Conservation (phyloP, 2,113 vertebrate genomes). For the Chloroceryle aenea region DNA sequence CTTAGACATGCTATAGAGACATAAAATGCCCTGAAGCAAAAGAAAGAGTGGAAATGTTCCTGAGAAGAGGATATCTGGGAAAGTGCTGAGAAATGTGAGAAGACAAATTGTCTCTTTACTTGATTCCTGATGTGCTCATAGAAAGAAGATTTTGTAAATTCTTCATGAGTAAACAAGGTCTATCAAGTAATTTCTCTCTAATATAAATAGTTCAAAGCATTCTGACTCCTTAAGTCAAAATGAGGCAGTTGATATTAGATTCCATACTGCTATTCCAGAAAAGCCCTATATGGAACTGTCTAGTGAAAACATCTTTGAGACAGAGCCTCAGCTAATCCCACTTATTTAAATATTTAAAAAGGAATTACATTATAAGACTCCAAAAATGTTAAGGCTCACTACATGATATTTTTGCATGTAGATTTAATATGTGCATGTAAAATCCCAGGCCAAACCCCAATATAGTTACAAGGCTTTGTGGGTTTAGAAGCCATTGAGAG, state of each 20-base stretch:
- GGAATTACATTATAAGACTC: neutral
- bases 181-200: neutral
- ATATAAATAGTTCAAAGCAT: neutral
- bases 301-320: neutral
- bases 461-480: neutral
- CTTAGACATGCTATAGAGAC: neutral
- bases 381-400: neutral
- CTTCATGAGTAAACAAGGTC: neutral
- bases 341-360: neutral
- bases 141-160: conserved; percentile 16
- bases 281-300: neutral
- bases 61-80: neutral
- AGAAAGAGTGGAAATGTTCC: neutral
- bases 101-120: neutral
- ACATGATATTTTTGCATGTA: neutral
- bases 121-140: neutral
- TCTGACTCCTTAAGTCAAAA: neutral
- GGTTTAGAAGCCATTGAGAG: neutral
- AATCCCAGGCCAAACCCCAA: neutral
- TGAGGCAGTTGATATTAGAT: neutral
- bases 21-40: neutral
- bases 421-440: neutral
- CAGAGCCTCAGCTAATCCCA: neutral
- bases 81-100: conserved; percentile 2
- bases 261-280: neutral